A percentile compares a stretch with the other conserved stretches of the same genome.
Evolutionary conservation across 2,888 invertebrate genomes (phyloP).

Genomic region (Aporophyla lueneburgensis): DNA sequence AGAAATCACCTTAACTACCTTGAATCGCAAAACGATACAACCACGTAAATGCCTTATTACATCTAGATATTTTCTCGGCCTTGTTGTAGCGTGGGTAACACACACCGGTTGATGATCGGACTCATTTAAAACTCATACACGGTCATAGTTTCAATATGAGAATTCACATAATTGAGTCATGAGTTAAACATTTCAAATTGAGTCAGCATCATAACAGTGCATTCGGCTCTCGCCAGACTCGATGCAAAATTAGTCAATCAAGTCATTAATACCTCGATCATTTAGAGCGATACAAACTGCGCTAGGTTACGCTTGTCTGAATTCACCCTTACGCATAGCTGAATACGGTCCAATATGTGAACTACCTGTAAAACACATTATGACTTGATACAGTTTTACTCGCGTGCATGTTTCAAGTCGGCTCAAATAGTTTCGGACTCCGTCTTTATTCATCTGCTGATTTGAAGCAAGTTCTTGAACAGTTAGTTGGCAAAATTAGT

Average conservation of each 20-base stretch:
- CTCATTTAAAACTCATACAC: not conserved
- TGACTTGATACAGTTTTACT: constrained; percentile 19
- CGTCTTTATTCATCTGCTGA: constrained; percentile 29
- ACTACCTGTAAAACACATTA: constrained; percentile 8
- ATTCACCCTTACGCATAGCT: not conserved
- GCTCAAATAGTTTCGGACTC: constrained; percentile 19
- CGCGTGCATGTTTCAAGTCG: constrained; percentile 6
- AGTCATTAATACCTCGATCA: constrained; percentile 1
- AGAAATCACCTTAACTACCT: not conserved
- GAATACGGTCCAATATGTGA: not conserved
- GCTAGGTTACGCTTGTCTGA: not conserved
- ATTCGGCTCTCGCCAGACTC: not conserved
- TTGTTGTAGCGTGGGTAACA: not conserved
- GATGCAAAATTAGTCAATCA: constrained; percentile 13
- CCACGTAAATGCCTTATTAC: not conserved
- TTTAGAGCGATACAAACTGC: constrained; percentile 14
- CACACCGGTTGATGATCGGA: not conserved
- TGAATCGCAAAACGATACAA: not conserved
- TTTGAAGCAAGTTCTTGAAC: not conserved
- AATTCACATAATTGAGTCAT: not conserved
- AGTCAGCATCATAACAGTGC: not conserved
- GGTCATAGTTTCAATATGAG: not conserved
- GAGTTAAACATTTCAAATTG: not conserved
- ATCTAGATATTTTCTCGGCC: not conserved
- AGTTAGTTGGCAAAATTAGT: constrained; percentile 21